Percentiles rank a stretch among this genome's conserved stretches.
Conservation (phyloP, 2,113 vertebrate species). For the Centropus bengalensis region DNA sequence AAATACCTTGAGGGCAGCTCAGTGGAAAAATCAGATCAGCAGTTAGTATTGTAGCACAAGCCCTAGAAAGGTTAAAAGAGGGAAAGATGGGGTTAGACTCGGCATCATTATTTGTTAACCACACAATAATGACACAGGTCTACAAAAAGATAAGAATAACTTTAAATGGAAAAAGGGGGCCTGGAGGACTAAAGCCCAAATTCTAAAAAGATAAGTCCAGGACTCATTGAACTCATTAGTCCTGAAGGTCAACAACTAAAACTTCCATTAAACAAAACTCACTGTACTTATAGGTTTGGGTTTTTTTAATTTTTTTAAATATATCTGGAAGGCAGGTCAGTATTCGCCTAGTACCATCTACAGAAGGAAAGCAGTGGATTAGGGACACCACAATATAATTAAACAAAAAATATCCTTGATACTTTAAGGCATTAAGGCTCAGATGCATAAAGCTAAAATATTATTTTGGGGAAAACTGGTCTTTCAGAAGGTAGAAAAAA, state of each 20-base stretch:
- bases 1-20: not conserved
- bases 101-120: not conserved
- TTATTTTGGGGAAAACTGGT: not conserved
- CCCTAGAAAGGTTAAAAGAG: not conserved
- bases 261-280: not conserved
- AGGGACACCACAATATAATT: not conserved
- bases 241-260: not conserved
- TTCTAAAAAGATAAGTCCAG: not conserved
- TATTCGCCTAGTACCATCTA: not conserved
- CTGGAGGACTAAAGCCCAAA: not conserved
- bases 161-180: not conserved
- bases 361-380: not conserved
- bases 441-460: not conserved
- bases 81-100: not conserved
- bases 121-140: not conserved
- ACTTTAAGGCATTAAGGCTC: not conserved
- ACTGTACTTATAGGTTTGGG: not conserved
- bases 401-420: not conserved
- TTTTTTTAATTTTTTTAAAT: not conserved
- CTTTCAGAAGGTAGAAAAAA: not conserved
- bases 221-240: not conserved
- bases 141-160: not conserved
- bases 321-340: not conserved
- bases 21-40: not conserved
- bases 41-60: not conserved